phyloP scores from a whole-genome alignment of 2,888 invertebrate species.

The Drosophila colorata region DNA sequence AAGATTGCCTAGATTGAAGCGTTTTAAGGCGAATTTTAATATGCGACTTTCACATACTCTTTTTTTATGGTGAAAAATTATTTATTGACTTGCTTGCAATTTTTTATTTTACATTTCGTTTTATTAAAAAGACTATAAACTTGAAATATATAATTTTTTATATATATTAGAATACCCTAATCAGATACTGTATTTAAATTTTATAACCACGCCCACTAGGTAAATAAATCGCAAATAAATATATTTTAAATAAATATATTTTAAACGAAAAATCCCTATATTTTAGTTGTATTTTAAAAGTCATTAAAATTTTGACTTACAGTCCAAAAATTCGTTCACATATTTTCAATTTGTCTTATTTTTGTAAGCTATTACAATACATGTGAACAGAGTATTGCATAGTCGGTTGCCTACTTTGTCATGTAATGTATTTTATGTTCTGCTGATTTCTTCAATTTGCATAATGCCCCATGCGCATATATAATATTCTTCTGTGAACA shows the following conservation, averaged over 20 bases:
- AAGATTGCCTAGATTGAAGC: constrained; percentile 7
- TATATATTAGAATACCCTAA: too few species aligned
- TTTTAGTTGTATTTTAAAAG: too few species aligned
- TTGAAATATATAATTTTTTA: too few species aligned
- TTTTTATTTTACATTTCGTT: too few species aligned
- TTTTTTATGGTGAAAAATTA: background rate
- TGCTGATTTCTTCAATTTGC: constrained; percentile 29
- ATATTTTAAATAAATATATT: too few species aligned
- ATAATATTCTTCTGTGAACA: constrained; percentile 4
- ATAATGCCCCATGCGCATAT: constrained; percentile 17
- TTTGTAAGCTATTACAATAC: background rate
- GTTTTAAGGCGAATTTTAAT: background rate
- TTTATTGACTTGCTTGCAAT: background rate
- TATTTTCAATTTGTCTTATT: background rate
- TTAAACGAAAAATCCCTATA: too few species aligned
- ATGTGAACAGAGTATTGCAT: background rate
- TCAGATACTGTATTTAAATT: too few species aligned
- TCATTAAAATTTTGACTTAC: too few species aligned
- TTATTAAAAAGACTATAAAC: too few species aligned
- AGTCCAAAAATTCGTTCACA: too few species aligned
- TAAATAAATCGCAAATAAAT: too few species aligned
- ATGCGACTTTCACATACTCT: background rate
- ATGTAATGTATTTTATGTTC: constrained; percentile 23
- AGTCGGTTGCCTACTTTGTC: constrained; percentile 1
- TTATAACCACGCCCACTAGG: too few species aligned